Evolutionary conservation across 2,797 vertebrate species (phyloP).

Genomic region (Chanos chanos): DNA sequence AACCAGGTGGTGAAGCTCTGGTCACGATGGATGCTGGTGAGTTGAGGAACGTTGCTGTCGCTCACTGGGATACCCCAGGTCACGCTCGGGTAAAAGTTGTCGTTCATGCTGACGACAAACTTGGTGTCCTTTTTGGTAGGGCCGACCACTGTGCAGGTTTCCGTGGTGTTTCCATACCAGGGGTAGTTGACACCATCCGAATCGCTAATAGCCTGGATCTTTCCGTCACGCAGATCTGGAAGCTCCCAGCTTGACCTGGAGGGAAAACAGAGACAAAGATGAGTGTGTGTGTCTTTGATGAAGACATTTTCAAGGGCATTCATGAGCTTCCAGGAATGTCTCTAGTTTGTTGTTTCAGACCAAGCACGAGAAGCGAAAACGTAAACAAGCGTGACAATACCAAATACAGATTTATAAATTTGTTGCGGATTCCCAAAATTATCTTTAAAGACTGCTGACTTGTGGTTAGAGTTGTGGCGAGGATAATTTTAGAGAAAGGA

Average conservation of each 20-base stretch:
- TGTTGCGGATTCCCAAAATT: too few relatives aligned
- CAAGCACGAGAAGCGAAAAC: too few relatives aligned
- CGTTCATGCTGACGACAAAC: constrained; percentile 96
- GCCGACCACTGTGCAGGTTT: constrained; percentile 90
- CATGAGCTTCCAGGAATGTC: too few relatives aligned
- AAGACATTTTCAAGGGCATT: too few relatives aligned
- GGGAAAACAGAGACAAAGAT: too few relatives aligned
- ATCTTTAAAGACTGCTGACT: too few relatives aligned
- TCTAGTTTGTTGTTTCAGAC: too few relatives aligned
- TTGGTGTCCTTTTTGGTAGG: constrained; percentile 90
- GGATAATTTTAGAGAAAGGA: background rate
- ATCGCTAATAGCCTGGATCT: constrained; percentile 93
- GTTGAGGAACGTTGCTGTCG: constrained; percentile 88
- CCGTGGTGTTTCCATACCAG: constrained; percentile 97
- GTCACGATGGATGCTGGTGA: constrained; percentile 90
- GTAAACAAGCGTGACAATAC: too few relatives aligned
- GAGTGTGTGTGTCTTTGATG: too few relatives aligned
- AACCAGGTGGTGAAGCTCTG: constrained; percentile 98
- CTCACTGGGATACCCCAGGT: constrained; percentile 96
- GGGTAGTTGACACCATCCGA: constrained; percentile 97
- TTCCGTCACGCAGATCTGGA: constrained; percentile 85
- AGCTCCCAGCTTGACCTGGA: constrained; percentile 97
- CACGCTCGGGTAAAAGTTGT: constrained; percentile 98
- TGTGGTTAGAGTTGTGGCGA: background rate
- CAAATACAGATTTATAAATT: too few relatives aligned